Base-by-base conservation (phyloP, 1,140 invertebrate species). In the Saxidomus purpurata region DNA sequence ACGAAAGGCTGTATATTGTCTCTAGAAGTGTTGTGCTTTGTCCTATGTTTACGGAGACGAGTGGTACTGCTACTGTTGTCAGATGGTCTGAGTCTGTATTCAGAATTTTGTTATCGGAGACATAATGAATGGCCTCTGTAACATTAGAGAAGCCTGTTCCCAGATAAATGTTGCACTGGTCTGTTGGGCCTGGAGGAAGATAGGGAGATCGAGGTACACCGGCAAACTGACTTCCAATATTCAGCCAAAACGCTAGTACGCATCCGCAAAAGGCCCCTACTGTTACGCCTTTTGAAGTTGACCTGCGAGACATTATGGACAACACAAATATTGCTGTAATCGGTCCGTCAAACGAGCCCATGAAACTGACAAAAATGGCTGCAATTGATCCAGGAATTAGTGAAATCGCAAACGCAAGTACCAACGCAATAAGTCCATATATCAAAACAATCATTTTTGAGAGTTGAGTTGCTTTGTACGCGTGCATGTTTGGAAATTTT, bases 291-390 rank as follows among this genome's bases (percentile, higher is more conserved):
- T 87, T 87, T 25, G 55, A 38, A 11, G 74, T 79, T 40, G 85
- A 34, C 11, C 28, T 49, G 17, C 59, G 25, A 49, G 11, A 63
- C 25, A 87, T 19, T 2, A 38, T 31, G 22, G 85, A 77, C 13
- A 87, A 40, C 9, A 77, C 9, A 63, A 87, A 87, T 25, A 79
- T 55, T 40, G 31, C 38, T 19, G 8, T 17, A n/a, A 47, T 63
- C 34, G 85, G 85, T 74, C 71, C 74, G 25, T 77, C 74, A n/a
- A 79, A 22, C 43, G 34, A 74, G 1, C 47, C 74, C 36, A 87
- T n/a, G 1, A 77, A 47, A 63, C 85, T 52, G 11, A 34, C 28
- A n/a, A 63, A 76, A n/a, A 87, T 76, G 11, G 63, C 47, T 13
- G 1, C 17, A 28, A 87, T 34, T 0, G 69, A 34, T 15, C 84